Evolutionary conservation across 2,797 vertebrate genomes (phyloP), one percentile per base, ranked within the genome.

Genomic region (Brachyrhaphis roseni): DNA sequence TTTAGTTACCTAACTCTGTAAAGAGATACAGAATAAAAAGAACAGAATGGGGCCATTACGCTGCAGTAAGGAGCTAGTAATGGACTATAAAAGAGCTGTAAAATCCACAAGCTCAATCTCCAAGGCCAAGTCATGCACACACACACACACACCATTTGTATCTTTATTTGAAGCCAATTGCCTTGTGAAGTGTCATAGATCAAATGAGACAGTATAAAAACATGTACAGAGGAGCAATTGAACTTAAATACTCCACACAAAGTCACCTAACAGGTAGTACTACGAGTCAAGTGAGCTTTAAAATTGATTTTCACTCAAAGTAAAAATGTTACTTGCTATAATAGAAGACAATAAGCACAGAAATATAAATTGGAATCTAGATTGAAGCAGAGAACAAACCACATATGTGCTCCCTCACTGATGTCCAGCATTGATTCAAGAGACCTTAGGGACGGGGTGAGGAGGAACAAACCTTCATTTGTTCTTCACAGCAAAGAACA

Each of bases 71-170:
- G 86, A 82, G 77, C 89, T 88, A 74, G 76, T 89, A 89, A 88
- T 91, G 84, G 86, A 89, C 88, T 80, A 89, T 93, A 90, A 92
- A 91, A 79, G 74, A 84, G 87, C 80, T 87, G 82, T 90, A 85
- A 90, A 92, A 86, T 80, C 78, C 64, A 81, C 87, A 88, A 87
- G 72, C 55, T 82, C 74, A 83, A 34, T 73, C 82, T 87, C 74
- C 16, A 57, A 78, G 81, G 64, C 83, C 78, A 84, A 87, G 81
- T 64, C 80, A 72, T 31, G 72, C 64, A 49, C 74, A 80, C 62
- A 66, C 34, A 49, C 74, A 77, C 28, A 68, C 36, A 70, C 39
- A 43, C 66, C 66, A 15, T 39, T 31, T n/a, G 1, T n/a, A 51
- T 76, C 78, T 75, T 75, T 59, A 43, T 76, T 78, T 77, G 47